Percentiles rank a stretch among this genome's conserved stretches.
Conservation (phyloP, 1,140 invertebrate species). For the Nilaparvata lugens region DNA sequence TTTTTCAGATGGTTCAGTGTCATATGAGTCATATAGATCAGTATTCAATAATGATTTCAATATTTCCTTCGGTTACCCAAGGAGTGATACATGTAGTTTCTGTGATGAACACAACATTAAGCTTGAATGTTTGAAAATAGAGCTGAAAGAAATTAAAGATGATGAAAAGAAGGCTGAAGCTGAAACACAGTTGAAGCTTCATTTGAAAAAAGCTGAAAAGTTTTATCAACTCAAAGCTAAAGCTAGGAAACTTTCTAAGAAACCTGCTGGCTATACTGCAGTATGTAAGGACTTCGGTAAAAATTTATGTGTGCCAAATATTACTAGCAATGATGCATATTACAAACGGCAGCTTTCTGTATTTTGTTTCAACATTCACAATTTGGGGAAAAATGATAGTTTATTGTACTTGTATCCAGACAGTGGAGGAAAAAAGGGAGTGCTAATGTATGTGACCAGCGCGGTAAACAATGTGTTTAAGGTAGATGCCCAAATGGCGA, state of each 20-base stretch:
- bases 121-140: background rate
- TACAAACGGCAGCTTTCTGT: background rate
- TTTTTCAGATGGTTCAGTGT: slow-evolving; percentile 7
- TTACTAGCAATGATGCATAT: background rate
- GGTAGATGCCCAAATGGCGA: no score
- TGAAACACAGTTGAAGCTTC: background rate
- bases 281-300: background rate
- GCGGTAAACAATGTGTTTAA: no score
- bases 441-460: background rate
- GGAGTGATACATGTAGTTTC: background rate
- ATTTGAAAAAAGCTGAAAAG: background rate
- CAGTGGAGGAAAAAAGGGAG: slow-evolving; percentile 2
- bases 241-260: background rate
- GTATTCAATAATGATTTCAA: background rate
- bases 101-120: background rate
- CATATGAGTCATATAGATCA: background rate
- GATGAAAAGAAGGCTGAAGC: background rate
- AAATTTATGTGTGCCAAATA: background rate
- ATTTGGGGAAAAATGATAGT: background rate
- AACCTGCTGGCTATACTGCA: background rate
- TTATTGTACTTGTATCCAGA: slow-evolving; percentile 7
- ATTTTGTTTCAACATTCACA: slow-evolving; percentile 1
- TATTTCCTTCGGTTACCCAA: background rate
- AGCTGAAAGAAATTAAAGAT: background rate
- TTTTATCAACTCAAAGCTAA: background rate